Evolutionary conservation across 2,888 invertebrate genomes (phyloP).

Genomic region (Lissonota sp.): DNA sequence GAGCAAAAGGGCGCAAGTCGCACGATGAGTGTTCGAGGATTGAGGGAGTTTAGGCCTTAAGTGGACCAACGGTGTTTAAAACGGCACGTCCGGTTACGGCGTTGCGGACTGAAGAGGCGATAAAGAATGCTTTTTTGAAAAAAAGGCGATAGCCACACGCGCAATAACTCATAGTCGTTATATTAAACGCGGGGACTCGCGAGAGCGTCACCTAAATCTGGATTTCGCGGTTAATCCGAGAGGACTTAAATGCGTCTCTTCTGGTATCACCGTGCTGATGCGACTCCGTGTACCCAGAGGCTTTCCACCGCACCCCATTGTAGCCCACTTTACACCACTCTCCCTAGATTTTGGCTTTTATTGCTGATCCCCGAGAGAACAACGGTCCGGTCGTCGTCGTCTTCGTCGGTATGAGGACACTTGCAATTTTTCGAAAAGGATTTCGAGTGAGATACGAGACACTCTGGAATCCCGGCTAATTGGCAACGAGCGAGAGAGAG

Average conservation of each 20-base stretch:
- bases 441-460: conserved; percentile 41
- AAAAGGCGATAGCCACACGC: neutral
- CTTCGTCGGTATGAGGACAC: conserved; percentile 26
- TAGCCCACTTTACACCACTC: no score
- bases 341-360: conserved; percentile 27
- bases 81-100: neutral
- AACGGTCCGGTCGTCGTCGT: conserved; percentile 37
- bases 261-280: conserved; percentile 16
- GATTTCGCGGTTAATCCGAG: conserved; percentile 64
- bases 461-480: conserved; percentile 48
- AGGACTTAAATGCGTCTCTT: conserved; percentile 53
- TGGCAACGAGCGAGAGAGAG: conserved; percentile 46
- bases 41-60: no score
- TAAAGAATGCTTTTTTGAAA: neutral
- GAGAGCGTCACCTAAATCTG: conserved; percentile 59
- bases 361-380: conserved; percentile 40
- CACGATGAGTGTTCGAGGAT: no score
- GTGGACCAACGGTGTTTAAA: neutral
- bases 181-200: conserved; percentile 6
- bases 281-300: conserved; percentile 18
- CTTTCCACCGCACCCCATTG: neutral
- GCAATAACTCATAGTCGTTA: conserved; percentile 58
- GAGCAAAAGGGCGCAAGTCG: no score
- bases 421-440: conserved; percentile 41
- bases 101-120: conserved; percentile 4